Evolutionary conservation across 2,888 invertebrate species (phyloP).

Genomic region (Drosophila paracracens): DNA sequence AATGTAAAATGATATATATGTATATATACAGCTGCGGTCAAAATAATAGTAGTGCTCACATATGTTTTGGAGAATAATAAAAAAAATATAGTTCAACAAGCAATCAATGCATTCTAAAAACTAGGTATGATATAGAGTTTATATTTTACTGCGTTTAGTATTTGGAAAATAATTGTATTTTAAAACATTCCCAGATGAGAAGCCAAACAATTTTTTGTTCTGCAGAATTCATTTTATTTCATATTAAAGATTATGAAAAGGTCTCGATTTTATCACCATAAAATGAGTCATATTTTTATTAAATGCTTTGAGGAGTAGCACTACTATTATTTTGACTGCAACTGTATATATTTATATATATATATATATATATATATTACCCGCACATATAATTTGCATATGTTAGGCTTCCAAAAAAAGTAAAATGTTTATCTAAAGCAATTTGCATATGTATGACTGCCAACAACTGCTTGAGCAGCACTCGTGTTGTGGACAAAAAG

Average conservation of each 20-base stretch:
- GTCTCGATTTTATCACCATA: background rate
- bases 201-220: background rate
- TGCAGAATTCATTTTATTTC: background rate
- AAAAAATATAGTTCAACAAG: background rate
- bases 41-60: background rate
- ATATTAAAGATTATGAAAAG: background rate
- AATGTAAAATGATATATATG: background rate
- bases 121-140: background rate
- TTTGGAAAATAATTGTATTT: background rate
- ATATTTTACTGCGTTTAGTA: background rate
- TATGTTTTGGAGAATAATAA: background rate
- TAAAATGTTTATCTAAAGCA: conserved; percentile 60
- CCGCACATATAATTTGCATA: background rate
- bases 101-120: background rate
- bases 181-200: background rate
- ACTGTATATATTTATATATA: background rate
- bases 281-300: background rate
- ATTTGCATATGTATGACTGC: background rate
- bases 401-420: background rate
- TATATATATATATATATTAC: background rate
- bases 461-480: conserved; percentile 17
- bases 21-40: background rate
- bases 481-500: conserved; percentile 19
- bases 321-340: background rate
- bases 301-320: background rate